A percentile compares a stretch with the other conserved stretches of the same genome.
These are phyloP conservation scores for Microdon myrmicae DNA, from an alignment of 2,888 invertebrate genomes.

Conservation along the genomic window DNA sequence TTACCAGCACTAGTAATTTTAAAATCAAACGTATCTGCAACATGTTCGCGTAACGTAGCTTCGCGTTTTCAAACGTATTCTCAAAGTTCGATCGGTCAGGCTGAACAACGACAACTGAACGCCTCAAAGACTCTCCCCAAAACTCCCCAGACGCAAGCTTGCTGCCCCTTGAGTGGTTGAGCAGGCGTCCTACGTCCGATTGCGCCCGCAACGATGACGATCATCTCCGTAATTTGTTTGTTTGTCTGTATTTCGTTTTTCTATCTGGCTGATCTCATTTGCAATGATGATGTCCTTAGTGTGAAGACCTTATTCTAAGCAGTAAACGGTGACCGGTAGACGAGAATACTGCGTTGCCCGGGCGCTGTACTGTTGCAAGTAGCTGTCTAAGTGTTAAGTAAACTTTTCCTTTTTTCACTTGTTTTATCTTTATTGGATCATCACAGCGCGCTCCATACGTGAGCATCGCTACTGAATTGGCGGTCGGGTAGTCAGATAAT, in stretches of 20 bases:
- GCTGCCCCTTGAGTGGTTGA: no score
- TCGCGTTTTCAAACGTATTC: constrained; percentile 10
- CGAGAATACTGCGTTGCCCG: no score
- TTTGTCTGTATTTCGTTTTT: constrained; percentile 7
- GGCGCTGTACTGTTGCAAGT: no score
- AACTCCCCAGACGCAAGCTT: constrained; percentile 45
- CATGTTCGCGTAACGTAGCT: constrained; percentile 12
- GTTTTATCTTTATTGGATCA: no score
- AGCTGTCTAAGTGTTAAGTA: no score
- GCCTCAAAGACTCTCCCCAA: constrained; percentile 40
- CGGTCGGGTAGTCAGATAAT: constrained; percentile 20
- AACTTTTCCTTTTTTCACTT: no score
- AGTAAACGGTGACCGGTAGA: constrained; percentile 3
- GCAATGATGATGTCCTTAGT: constrained; percentile 53
- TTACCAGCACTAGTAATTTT: constrained; percentile 10
- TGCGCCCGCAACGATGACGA: no score
- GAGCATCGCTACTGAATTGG: no score
- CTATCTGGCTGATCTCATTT: constrained; percentile 45
- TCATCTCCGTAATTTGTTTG: constrained; percentile 8
- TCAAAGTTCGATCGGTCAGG: constrained; percentile 47
- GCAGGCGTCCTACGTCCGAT: no score
- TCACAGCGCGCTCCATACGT: no score
- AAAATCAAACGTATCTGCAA: constrained; percentile 18
- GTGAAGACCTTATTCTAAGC: constrained; percentile 45
- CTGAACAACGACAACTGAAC: constrained; percentile 49